Evolutionary conservation across 2,797 vertebrate species (phyloP), one percentile per base, ranked within the genome.

Genomic region (Megaceryle alcyon): DNA sequence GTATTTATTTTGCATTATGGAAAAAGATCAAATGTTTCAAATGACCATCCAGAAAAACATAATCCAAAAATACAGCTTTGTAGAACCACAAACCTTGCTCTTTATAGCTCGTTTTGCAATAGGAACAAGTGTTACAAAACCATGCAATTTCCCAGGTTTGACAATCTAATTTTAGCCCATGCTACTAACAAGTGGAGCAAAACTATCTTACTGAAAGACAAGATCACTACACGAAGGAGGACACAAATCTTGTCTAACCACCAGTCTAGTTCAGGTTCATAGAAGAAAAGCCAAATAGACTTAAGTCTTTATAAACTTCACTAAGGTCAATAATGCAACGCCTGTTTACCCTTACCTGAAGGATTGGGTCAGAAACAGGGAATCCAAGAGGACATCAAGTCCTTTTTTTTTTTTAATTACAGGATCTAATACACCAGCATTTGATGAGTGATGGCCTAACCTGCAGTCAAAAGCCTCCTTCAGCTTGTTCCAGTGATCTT

Each of bases 11-110:
- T 80, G 28, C 8, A 31, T 61, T 54, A 49, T 65, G 29, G 66
- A 91, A 93, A 93, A 92, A 87, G 43, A 97, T 26, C 53, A 68
- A 51, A 68, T 43, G 12, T 61, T 85, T 91, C 90, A 78, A 69
- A 9, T 21, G 28, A 53, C 7, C 41, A 75, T 37, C 9, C 15
- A 56, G 48, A 77, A 80, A 90, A 49, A 37, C 6, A 8, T 20
- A 56, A 90, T 11, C 12, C 12, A 61, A 82, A 90, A 79, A 3
- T 9, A 35, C 0, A 49, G 23, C 16, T 83, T 10, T 57, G 20
- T 39, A 33, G 23, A 43, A 16, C 25, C 25, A n/a, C 3, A 10
- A 80, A 13, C 21, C 28, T 71, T 12, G 0, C 16, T 65, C 39
- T 82, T 73, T 48, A 57, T 60, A 68, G 26, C 8, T 92, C 31